Percentiles rank a stretch among this genome's conserved stretches.
Conservation (phyloP, 2,113 vertebrate species). For the Crotalus horridus region DNA sequence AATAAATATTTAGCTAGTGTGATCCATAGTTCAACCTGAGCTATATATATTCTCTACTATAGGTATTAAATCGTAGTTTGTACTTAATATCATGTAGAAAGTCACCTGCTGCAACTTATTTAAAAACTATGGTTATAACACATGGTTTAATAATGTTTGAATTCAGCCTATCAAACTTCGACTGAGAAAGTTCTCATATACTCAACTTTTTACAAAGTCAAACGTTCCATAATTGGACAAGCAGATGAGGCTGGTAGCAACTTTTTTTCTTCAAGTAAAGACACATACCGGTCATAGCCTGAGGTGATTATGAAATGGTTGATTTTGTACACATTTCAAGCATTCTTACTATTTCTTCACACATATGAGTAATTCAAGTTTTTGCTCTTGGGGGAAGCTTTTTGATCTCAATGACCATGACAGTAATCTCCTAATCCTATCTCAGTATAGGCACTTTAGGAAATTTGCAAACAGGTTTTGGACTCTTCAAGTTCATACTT, state of each 20-base stretch:
- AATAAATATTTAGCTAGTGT: background rate
- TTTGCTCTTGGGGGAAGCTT: background rate
- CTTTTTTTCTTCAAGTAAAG: too few relatives aligned
- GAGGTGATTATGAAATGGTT: background rate
- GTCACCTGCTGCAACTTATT: background rate
- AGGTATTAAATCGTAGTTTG: background rate
- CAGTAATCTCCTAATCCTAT: background rate
- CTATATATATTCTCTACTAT: too few relatives aligned
- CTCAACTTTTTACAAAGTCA: background rate
- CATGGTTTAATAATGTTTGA: background rate
- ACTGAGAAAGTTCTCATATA: background rate
- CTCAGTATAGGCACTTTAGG: background rate
- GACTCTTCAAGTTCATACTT: background rate
- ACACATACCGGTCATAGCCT: background rate
- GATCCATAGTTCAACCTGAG: background rate
- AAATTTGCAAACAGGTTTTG: background rate
- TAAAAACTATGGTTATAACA: background rate
- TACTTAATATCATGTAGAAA: background rate
- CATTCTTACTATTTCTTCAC: background rate
- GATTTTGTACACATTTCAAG: background rate
- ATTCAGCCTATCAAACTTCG: background rate
- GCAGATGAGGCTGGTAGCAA: background rate
- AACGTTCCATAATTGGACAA: background rate
- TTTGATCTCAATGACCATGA: background rate
- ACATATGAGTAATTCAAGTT: background rate